Evolutionary conservation across 2,888 invertebrate genomes (phyloP).

Genomic region (Cryptus armator): DNA sequence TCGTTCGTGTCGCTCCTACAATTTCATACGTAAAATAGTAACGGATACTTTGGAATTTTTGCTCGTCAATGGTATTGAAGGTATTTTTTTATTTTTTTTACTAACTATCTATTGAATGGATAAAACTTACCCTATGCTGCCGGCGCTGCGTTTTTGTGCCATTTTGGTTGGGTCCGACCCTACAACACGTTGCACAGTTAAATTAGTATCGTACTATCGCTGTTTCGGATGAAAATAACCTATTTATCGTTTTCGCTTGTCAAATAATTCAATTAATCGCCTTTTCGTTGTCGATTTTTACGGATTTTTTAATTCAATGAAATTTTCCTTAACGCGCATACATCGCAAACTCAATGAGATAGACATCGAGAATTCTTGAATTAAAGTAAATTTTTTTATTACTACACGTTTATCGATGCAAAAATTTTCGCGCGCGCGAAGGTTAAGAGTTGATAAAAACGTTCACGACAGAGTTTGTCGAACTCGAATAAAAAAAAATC

Average conservation of each 20-base stretch:
- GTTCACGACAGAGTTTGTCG: slow-evolving; percentile 34
- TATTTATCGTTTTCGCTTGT: neutral
- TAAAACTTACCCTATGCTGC: slow-evolving; percentile 91
- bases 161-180: slow-evolving; percentile 93
- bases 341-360: neutral
- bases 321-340: slow-evolving; percentile 1
- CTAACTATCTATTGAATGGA: neutral
- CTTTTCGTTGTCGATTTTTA: neutral
- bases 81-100: neutral
- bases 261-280: neutral
- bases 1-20: too few relatives aligned
- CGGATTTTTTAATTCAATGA: neutral
- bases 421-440: neutral
- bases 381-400: neutral
- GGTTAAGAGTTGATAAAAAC: neutral
- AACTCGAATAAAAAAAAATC: slow-evolving; percentile 51
- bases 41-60: neutral
- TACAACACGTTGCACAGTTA: slow-evolving; percentile 84
- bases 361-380: slow-evolving; percentile 9
- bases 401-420: neutral
- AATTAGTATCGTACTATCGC: slow-evolving; percentile 12
- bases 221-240: slow-evolving; percentile 11
- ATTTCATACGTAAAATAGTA: neutral
- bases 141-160: slow-evolving; percentile 92
- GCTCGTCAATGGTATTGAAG: neutral